phyloP scores from a whole-genome alignment of 2,113 vertebrate genomes.

The Abramis brama region DNA sequence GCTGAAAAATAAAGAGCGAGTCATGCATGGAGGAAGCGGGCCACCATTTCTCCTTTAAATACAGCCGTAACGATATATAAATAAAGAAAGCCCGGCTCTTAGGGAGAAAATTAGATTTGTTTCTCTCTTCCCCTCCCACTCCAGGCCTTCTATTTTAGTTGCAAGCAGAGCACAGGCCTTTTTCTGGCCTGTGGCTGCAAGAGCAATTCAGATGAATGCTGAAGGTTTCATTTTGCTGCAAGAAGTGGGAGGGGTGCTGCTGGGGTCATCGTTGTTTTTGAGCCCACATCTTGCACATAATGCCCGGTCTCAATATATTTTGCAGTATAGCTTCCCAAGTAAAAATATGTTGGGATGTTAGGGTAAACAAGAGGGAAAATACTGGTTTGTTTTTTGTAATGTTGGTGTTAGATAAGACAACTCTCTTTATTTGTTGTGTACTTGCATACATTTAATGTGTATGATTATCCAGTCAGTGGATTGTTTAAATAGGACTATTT shows the following conservation, averaged over 20 bases:
- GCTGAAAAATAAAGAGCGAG: slow-evolving; percentile 32
- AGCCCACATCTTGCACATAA: slow-evolving; percentile 11
- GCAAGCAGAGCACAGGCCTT: slow-evolving; percentile 36
- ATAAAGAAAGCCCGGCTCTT: slow-evolving; percentile 46
- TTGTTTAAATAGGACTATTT: slow-evolving; percentile 17
- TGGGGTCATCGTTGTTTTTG: slow-evolving; percentile 5
- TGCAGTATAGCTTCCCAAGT: too few species aligned
- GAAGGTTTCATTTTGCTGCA: slow-evolving; percentile 17
- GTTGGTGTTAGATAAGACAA: not conserved
- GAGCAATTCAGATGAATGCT: slow-evolving; percentile 13
- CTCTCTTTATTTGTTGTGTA: not conserved
- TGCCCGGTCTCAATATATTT: too few species aligned
- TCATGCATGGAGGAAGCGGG: slow-evolving; percentile 8
- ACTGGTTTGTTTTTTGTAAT: not conserved
- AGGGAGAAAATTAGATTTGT: slow-evolving; percentile 50
- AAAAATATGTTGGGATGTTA: too few species aligned
- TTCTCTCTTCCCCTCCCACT: slow-evolving; percentile 41
- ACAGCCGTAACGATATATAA: slow-evolving; percentile 39
- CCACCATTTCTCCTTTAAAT: slow-evolving; percentile 29
- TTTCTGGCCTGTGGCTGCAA: slow-evolving; percentile 16
- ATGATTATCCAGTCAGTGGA: not conserved
- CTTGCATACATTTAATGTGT: not conserved
- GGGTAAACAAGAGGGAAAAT: too few species aligned
- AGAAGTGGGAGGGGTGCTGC: not conserved
- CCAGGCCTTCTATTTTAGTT: slow-evolving; percentile 39